Conservation (phyloP, 2,113 vertebrate genomes). For the Odocoileus virginianus region DNA sequence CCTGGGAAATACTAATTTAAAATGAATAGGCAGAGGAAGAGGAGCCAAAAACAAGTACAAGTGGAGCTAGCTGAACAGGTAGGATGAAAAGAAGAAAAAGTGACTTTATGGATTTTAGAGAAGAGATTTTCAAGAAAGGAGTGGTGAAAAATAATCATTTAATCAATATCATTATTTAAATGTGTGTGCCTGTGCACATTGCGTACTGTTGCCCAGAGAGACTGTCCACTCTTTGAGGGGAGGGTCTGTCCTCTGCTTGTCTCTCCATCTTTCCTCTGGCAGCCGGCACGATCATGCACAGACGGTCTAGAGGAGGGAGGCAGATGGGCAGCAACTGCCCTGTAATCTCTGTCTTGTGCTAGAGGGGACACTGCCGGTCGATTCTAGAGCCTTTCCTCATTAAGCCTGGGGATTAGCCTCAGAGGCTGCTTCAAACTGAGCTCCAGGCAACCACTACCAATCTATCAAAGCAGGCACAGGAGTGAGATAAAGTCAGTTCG, state of each 20-base stretch:
- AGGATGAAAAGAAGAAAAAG: neutral
- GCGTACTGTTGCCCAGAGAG: neutral
- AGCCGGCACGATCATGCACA: neutral
- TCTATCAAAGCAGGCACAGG: neutral
- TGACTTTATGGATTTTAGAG: neutral
- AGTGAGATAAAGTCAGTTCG: neutral
- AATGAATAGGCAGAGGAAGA: neutral
- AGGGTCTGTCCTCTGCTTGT: neutral
- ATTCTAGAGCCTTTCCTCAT: neutral
- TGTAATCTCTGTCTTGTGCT: neutral
- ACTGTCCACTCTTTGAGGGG: neutral
- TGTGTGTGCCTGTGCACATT: neutral
- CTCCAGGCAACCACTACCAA: neutral
- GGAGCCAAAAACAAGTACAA: neutral
- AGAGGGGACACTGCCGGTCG: neutral
- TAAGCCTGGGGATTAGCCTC: neutral
- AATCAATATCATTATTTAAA: neutral
- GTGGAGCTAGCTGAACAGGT: neutral
- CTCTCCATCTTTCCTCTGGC: neutral
- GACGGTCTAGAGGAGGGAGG: neutral
- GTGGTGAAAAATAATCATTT: neutral
- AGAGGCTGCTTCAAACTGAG: neutral
- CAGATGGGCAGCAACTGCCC: neutral
- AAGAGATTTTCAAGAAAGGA: neutral
- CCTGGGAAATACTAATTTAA: neutral